Percentiles rank a stretch among this genome's conserved stretches.
phyloP scores from a whole-genome alignment of 2,888 invertebrate genomes.

The Azorinus chamasolen region DNA sequence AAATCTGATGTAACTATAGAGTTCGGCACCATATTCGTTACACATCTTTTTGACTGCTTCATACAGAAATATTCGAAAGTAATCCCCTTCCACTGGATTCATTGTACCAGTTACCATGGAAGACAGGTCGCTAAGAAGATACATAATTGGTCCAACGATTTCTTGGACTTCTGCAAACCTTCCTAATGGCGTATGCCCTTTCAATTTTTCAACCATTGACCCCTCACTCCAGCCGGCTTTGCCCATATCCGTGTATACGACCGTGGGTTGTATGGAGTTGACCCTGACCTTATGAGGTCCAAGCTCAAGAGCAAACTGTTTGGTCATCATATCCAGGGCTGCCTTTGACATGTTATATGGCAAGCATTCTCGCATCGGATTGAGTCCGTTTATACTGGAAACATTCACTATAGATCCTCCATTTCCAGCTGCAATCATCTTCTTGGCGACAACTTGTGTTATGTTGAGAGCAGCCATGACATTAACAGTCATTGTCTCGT shows the following conservation, averaged over 20 bases:
- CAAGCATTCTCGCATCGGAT: conserved; percentile 89
- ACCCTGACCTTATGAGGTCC: conserved; percentile 93
- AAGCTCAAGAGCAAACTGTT: conserved; percentile 94
- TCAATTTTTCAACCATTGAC: conserved; percentile 90
- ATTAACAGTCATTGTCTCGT: conserved; percentile 91
- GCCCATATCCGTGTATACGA: conserved; percentile 96
- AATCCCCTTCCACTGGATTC: conserved; percentile 60
- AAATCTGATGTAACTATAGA: too few species aligned
- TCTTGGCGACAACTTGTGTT: conserved; percentile 91
- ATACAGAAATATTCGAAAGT: conserved; percentile 54
- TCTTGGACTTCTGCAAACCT: conserved; percentile 88
- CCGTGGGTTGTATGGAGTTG: conserved; percentile 97
- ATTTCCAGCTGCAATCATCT: conserved; percentile 91
- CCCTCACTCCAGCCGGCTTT: conserved; percentile 92
- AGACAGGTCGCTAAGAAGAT: conserved; percentile 52
- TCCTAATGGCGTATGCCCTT: conserved; percentile 93
- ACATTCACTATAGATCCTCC: conserved; percentile 95
- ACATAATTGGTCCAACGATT: conserved; percentile 52
- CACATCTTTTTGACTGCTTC: background rate
- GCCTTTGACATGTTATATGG: conserved; percentile 95
- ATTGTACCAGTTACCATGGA: conserved; percentile 59
- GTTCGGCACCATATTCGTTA: too few species aligned
- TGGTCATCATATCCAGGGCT: conserved; percentile 94
- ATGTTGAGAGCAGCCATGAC: conserved; percentile 94
- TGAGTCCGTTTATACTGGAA: conserved; percentile 91